phyloP scores from a whole-genome alignment of 1,140 invertebrate species.

The Drosophila eugracilis region DNA sequence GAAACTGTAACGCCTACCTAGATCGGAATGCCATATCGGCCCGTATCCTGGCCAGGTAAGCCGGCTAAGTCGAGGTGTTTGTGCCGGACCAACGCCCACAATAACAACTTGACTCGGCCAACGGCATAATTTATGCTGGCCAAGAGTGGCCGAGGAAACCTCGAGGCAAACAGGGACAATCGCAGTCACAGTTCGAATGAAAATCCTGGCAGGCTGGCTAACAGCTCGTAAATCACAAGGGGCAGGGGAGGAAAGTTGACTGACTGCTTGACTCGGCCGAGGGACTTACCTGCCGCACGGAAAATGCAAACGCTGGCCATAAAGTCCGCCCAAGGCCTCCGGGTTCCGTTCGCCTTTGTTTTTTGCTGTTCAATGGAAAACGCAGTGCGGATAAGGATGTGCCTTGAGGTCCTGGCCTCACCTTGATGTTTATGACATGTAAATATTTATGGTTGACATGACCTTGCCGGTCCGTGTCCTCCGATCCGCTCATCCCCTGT shows the following conservation, averaged over 20 bases:
- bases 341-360: constrained; percentile 45
- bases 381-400: constrained; percentile 76
- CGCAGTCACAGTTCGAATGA: constrained; percentile 69
- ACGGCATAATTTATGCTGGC: constrained; percentile 73
- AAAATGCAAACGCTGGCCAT: constrained; percentile 33
- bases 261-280: constrained; percentile 71
- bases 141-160: constrained; percentile 54
- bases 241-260: constrained; percentile 60
- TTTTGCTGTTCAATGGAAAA: constrained; percentile 73
- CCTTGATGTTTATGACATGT: constrained; percentile 80
- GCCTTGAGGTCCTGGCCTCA: constrained; percentile 44
- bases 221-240: constrained; percentile 73
- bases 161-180: constrained; percentile 51
- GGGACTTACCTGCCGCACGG: constrained; percentile 32
- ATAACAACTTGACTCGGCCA: constrained; percentile 79
- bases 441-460: constrained; percentile 81
- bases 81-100: constrained; percentile 68
- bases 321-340: constrained; percentile 60
- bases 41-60: constrained; percentile 6
- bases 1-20: constrained; percentile 47
- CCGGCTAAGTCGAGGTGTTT: constrained; percentile 38
- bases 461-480: constrained; percentile 57
- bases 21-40: neutral
- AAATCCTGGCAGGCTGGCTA: constrained; percentile 59
- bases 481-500: constrained; percentile 15